These are phyloP conservation scores for Perognathus longimembris DNA, from an alignment of 2,113 vertebrate genomes.

Conservation along the genomic window DNA sequence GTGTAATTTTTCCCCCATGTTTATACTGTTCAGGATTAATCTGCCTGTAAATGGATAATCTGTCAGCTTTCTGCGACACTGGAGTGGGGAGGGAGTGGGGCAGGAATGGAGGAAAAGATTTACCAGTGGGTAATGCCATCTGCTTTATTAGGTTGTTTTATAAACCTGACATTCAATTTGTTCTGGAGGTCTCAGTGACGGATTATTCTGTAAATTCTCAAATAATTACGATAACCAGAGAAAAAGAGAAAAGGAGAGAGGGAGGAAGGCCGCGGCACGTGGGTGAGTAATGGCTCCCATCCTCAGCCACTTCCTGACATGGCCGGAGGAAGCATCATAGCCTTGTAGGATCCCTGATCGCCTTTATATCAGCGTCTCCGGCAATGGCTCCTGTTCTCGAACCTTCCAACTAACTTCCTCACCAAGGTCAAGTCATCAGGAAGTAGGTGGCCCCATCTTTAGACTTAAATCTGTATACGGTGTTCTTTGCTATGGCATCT, in stretches of 20 bases:
- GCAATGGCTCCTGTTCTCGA: not conserved
- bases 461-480: not conserved
- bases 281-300: not conserved
- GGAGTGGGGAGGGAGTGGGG: constrained; percentile 86
- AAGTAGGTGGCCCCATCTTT: not conserved
- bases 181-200: constrained; percentile 86
- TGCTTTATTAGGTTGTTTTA: constrained; percentile 88
- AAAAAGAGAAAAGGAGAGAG: constrained; percentile 15
- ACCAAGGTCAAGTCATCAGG: not conserved
- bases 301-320: not conserved
- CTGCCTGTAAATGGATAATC: constrained; percentile 89
- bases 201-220: constrained; percentile 91
- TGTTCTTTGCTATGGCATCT: not conserved
- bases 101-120: constrained; percentile 84
- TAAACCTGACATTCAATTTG: constrained; percentile 90
- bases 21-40: constrained; percentile 88
- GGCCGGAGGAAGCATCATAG: not conserved
- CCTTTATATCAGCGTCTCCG: not conserved
- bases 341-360: not conserved
- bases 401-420: not conserved
- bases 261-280: not conserved
- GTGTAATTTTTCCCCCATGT: constrained; percentile 78
- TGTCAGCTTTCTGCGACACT: constrained; percentile 87
- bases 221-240: constrained; percentile 89
- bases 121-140: constrained; percentile 88